Base-by-base conservation (phyloP, 2,888 invertebrate genomes). In the Eupithecia inturbata region DNA sequence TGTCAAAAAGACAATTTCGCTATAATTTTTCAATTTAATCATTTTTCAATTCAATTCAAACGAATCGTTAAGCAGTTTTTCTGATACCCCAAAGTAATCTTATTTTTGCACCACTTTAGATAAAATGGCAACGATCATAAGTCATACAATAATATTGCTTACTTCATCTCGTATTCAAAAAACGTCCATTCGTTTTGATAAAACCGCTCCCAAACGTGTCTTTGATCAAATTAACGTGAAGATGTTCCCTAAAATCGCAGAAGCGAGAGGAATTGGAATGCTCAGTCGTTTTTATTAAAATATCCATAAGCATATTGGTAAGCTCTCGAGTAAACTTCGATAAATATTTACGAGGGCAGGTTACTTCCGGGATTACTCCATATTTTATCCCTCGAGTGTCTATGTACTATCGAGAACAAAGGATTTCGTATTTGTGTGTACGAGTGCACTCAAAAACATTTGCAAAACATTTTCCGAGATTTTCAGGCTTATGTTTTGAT, bases 341-440 rank as follows among this genome's bases (percentile, higher is more conserved):
- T 79, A 77, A 78, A 79, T 79, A 79, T 79, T 78, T 76, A 78
- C 74, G 77, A 73, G 74, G 71, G 75, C 72, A 75, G 75, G 79
- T 73, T 78, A 73, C 73, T 77, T 75, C 62, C 71, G 26, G 73
- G 75, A 71, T 76, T 66, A 60, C 64, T 49, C 60, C 73, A 73
- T 76, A 73, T 73, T 76, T 76, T 71, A 73, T 76, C 75, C 70
- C 64, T 33, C 26, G 26, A 64, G 63, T 64, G 33, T 64, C 63
- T 36, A 62, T 19, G 70, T 72, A 75, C 75, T 70, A 57, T 68
- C 68, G 36, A 12, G 22, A 26, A 26, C 70, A 67, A 70, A 49
- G 33, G 63, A 28, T 28, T 31, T 28, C 28, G 16, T 28, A 6
- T 63, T 19, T 63, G 28, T 31, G 19, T 63, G 0, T 31, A 33